Base-by-base conservation (phyloP, 2,888 invertebrate species). In the Hoplodrina ambigua region DNA sequence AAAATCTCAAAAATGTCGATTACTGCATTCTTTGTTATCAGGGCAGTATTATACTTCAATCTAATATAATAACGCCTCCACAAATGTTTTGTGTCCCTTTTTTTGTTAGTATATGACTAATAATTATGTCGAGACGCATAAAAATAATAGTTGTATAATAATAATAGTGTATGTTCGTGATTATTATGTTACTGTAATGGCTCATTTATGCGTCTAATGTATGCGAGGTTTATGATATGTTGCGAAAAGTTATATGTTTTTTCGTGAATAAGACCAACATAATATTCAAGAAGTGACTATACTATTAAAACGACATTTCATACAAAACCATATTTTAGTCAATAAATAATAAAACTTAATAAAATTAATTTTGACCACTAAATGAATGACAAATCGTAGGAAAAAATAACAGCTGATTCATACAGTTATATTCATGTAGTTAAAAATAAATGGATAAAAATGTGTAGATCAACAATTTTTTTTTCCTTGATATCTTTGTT, bases 1-100 rank as follows among this genome's bases (percentile, higher is more conserved):
- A n/a, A n/a, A n/a, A n/a, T n/a, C n/a, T n/a, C n/a, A n/a, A n/a
- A n/a, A n/a, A n/a, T n/a, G n/a, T n/a, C n/a, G n/a, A n/a, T n/a
- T n/a, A n/a, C n/a, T n/a, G n/a, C n/a, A n/a, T n/a, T n/a, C n/a
- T n/a, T n/a, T n/a, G n/a, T n/a, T n/a, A n/a, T n/a, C n/a, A n/a
- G n/a, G n/a, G n/a, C n/a, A n/a, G n/a, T n/a, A n/a, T 92, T 93
- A 93, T 89, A 86, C 88, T 87, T 88, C 89, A 91, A 92, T 91
- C 88, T 90, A 91, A 90, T 88, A 89, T 90, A 91, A 92, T 88
- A 89, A 92, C 92, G 89, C 91, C 92, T 83, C 87, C 86, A 85
- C 86, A 61, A 76, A 82, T 88, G 86, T 88, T 90, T 87, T 89
- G 87, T 83, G 80, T 81, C 68, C 63, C 72, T 82, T 91, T 83